These are phyloP conservation scores for Sinelater perroti DNA, from an alignment of 2,888 invertebrate genomes.

Conservation along the genomic window DNA sequence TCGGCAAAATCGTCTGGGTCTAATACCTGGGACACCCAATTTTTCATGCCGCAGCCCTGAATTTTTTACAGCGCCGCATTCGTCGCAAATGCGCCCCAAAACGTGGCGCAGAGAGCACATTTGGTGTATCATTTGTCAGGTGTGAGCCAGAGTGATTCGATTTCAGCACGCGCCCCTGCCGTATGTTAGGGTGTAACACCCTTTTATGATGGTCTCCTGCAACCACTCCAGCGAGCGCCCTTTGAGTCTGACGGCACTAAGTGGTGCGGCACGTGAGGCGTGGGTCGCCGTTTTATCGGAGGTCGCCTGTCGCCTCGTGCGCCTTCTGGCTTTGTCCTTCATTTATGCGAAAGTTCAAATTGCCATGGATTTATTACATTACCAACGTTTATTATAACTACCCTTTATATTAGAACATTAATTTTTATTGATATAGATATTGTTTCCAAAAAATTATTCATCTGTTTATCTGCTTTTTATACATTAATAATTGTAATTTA, in stretches of 20 bases:
- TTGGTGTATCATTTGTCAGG: conserved; percentile 22
- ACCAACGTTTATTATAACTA: no score
- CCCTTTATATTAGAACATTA: no score
- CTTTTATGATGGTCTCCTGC: conserved; percentile 20
- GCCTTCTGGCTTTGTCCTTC: not conserved
- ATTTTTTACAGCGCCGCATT: not conserved
- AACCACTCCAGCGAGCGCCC: conserved; percentile 21
- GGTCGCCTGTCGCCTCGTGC: conserved; percentile 6
- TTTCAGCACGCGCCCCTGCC: conserved; percentile 26
- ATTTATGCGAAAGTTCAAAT: not conserved
- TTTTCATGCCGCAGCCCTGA: not conserved
- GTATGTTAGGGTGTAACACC: conserved; percentile 17
- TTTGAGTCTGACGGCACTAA: conserved; percentile 15
- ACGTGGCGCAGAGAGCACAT: conserved; percentile 4
- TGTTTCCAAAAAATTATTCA: not conserved
- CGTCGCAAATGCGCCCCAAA: not conserved
- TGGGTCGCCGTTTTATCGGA: conserved; percentile 22
- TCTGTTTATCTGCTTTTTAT: not conserved
- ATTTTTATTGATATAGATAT: no score
- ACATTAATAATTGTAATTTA: not conserved
- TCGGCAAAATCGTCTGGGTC: no score
- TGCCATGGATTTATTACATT: no score
- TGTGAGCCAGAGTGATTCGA: conserved; percentile 29
- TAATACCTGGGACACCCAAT: not conserved
- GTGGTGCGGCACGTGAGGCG: conserved; percentile 19